These are phyloP conservation scores for Choloepus didactylus DNA, from an alignment of 2,797 vertebrate genomes.

Conservation along the genomic window DNA sequence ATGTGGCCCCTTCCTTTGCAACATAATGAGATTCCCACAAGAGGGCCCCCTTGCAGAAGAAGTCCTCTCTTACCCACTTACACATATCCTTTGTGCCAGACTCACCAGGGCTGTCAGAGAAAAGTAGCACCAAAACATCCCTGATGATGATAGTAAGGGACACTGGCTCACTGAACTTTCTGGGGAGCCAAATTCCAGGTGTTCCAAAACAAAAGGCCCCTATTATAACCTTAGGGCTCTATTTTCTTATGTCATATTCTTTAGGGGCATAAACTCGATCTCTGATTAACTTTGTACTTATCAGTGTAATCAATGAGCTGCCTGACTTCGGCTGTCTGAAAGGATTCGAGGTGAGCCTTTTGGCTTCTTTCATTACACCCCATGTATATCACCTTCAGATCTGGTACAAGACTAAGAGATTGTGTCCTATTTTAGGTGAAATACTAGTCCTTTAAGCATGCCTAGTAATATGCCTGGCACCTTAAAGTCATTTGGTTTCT, in stretches of 20 bases:
- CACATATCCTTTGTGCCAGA: not conserved
- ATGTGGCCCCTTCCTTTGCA: not conserved
- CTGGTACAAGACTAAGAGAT: not conserved
- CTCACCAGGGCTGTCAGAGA: not conserved
- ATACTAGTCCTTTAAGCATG: not conserved
- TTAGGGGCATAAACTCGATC: not conserved
- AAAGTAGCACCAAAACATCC: not conserved
- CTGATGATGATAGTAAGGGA: not conserved
- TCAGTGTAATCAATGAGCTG: not conserved
- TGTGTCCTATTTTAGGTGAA: slow-evolving; percentile 28
- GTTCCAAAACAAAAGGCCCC: not conserved
- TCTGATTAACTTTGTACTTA: not conserved
- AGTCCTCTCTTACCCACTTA: not conserved
- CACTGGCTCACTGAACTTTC: not conserved
- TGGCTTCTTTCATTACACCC: not conserved
- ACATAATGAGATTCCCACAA: slow-evolving; percentile 55
- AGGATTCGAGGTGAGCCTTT: not conserved
- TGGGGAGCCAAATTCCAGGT: not conserved
- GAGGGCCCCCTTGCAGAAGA: slow-evolving; percentile 64
- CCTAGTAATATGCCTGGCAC: not conserved
- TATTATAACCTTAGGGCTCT: not conserved
- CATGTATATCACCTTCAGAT: not conserved
- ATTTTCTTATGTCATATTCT: not conserved
- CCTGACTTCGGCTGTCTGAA: not conserved
- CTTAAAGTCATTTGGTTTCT: slow-evolving; percentile 50